These are phyloP conservation scores for Oryzias woworae DNA, from an alignment of 2,113 vertebrate species.

Conservation along the genomic window DNA sequence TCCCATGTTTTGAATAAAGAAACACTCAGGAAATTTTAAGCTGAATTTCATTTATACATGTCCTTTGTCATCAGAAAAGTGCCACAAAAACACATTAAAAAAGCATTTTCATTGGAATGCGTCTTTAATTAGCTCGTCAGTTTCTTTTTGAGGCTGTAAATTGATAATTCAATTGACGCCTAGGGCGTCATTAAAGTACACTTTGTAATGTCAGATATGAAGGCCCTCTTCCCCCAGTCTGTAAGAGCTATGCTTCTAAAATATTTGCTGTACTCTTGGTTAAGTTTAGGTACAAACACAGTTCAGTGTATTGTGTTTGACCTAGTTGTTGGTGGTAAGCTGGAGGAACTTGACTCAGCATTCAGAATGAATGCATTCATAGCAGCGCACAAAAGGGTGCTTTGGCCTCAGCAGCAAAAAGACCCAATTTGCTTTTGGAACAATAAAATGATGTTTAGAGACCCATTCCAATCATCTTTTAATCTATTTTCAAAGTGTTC, in stretches of 20 bases:
- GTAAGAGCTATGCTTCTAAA: not conserved
- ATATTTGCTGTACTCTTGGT: not conserved
- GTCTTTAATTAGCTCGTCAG: no score
- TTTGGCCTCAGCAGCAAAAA: constrained; percentile 13
- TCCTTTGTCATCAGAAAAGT: no score
- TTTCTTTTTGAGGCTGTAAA: no score
- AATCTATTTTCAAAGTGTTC: no score
- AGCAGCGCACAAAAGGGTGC: constrained; percentile 1
- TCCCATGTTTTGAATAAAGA: no score
- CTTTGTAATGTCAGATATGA: constrained; percentile 1
- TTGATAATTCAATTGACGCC: no score
- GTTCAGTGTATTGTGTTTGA: constrained; percentile 2
- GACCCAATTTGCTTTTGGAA: not conserved
- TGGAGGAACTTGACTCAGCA: not conserved
- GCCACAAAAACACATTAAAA: no score
- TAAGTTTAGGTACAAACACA: not conserved
- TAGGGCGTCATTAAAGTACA: no score
- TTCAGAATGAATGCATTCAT: not conserved
- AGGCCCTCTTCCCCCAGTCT: not conserved
- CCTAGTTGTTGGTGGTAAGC: not conserved
- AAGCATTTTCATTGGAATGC: no score
- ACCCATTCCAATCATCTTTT: no score
- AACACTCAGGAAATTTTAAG: no score
- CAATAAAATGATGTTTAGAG: constrained; percentile 2
- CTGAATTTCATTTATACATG: no score